phyloP scores from a whole-genome alignment of 1,140 invertebrate genomes.

The Caenorhabditis elegans region DNA sequence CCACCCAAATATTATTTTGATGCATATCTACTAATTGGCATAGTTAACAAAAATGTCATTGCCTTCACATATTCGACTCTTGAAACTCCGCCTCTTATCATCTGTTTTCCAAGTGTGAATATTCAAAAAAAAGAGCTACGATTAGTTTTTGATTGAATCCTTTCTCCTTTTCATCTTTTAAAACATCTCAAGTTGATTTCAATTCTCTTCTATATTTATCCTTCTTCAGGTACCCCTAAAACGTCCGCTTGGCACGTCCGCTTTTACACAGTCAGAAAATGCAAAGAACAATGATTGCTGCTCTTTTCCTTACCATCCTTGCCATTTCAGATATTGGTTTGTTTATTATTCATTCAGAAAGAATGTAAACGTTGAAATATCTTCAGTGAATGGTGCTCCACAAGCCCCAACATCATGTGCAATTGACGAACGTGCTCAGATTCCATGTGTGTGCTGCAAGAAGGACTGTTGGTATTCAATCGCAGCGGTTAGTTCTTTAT shows the following conservation, averaged over 20 bases:
- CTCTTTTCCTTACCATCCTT: constrained; percentile 5
- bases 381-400: constrained; percentile 26
- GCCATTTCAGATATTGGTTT: constrained; percentile 18
- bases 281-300: constrained; percentile 10
- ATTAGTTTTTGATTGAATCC: not conserved
- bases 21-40: not conserved
- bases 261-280: not conserved
- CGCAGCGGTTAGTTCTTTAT: constrained; percentile 48
- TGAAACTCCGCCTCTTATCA: not conserved
- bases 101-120: not conserved
- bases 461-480: constrained; percentile 65
- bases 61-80: not conserved
- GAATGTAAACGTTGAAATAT: not conserved
- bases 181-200: not conserved
- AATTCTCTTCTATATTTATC: not conserved
- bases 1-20: not conserved
- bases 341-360: not conserved
- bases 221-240: constrained; percentile 17
- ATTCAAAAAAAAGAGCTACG: not conserved
- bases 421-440: constrained; percentile 43
- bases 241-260: not conserved
- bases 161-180: not conserved
- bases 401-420: constrained; percentile 44
- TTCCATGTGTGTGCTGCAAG: constrained; percentile 63
- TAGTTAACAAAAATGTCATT: not conserved